Conservation (phyloP, 2,113 vertebrate genomes). For the Jaculus jaculus region DNA sequence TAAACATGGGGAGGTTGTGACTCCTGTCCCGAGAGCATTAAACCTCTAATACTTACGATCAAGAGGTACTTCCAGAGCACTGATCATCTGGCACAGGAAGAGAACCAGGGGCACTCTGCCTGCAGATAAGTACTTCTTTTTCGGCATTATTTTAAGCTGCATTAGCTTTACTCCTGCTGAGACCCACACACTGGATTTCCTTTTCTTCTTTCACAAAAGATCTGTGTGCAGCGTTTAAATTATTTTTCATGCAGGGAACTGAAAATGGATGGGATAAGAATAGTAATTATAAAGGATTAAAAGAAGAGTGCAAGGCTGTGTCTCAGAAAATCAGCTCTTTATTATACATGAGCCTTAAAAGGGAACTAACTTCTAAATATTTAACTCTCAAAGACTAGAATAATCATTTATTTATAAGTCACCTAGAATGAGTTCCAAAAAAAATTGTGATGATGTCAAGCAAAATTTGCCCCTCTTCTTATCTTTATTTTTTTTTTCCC, state of each 20-base stretch:
- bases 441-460: conserved; percentile 27
- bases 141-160: conserved; percentile 87
- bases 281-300: conserved; percentile 25
- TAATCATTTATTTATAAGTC: conserved; percentile 73
- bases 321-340: conserved; percentile 49
- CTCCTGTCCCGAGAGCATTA: conserved; percentile 44
- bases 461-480: conserved; percentile 4
- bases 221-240: conserved; percentile 61
- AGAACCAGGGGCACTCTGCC: conserved; percentile 86
- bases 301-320: conserved; percentile 41
- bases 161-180: conserved; percentile 79
- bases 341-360: conserved; percentile 70
- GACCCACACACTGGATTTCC: conserved; percentile 79
- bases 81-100: conserved; percentile 88
- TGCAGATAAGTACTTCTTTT: conserved; percentile 82
- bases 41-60: conserved; percentile 91
- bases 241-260: conserved; percentile 77
- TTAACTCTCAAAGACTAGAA: conserved; percentile 48
- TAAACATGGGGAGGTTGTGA: conserved; percentile 20
- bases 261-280: conserved; percentile 73
- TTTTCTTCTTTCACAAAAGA: conserved; percentile 80
- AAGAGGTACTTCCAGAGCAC: conserved; percentile 95
- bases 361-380: conserved; percentile 71
- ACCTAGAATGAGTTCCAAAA: conserved; percentile 54
- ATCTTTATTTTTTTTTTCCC: conserved; percentile 25